A percentile compares a stretch with the other conserved stretches of the same genome.
These are phyloP conservation scores for Lycodopsis pacificus DNA, from an alignment of 2,797 vertebrate genomes.

Conservation along the genomic window DNA sequence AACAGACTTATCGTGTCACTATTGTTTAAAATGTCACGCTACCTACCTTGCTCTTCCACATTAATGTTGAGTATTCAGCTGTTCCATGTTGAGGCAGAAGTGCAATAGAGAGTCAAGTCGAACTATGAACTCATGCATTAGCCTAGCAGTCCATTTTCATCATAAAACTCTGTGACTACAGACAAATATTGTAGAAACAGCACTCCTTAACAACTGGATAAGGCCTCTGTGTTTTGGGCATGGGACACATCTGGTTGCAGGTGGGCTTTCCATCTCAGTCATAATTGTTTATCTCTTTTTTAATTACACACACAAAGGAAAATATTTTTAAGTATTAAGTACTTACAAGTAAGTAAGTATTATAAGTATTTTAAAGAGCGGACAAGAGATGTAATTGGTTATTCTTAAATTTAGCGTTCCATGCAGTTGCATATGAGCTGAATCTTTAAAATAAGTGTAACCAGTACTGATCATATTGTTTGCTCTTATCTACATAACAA, in stretches of 20 bases:
- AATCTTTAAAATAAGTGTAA: neutral
- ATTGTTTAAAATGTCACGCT: conserved; percentile 1
- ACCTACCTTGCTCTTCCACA: neutral
- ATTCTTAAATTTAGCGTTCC: neutral
- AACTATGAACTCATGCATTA: neutral
- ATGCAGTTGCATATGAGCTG: neutral
- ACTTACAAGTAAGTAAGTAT: neutral
- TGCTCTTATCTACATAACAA: neutral
- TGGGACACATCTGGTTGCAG: neutral
- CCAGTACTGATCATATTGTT: neutral
- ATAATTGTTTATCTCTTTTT: neutral
- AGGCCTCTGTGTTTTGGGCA: neutral
- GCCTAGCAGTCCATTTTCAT: neutral
- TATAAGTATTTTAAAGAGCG: neutral
- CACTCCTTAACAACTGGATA: neutral
- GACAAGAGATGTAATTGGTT: neutral
- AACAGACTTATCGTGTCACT: neutral
- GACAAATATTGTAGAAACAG: neutral
- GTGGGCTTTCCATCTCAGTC: neutral
- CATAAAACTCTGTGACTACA: neutral
- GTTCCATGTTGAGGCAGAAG: neutral
- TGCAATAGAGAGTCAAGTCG: neutral
- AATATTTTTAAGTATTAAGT: neutral
- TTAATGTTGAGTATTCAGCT: neutral
- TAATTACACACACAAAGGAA: neutral